phyloP scores from a whole-genome alignment of 2,888 invertebrate species.

The Leistus spinibarbis region DNA sequence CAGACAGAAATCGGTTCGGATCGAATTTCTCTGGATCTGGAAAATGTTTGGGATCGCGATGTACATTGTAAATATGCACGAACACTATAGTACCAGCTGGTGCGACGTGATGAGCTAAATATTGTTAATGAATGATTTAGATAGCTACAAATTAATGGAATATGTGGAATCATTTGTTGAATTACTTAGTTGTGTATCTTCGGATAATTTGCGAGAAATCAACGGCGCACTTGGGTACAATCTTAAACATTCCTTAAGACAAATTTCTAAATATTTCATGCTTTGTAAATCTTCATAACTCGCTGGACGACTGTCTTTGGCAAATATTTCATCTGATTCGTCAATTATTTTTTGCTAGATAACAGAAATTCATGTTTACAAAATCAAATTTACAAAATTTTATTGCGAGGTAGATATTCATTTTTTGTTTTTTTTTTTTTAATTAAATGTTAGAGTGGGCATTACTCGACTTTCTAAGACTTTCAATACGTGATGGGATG shows the following conservation, averaged over 20 bases:
- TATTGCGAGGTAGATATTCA: too few relatives aligned
- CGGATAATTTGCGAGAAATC: conserved; percentile 63
- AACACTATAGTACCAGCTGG: conserved; percentile 61
- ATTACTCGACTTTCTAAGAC: too few relatives aligned
- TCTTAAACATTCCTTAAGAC: conserved; percentile 68
- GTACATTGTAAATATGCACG: conserved; percentile 67
- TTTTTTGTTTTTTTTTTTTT: too few relatives aligned
- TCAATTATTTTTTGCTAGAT: too few relatives aligned
- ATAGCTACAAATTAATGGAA: neutral
- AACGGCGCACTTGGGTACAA: conserved; percentile 71
- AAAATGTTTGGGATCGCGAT: too few relatives aligned
- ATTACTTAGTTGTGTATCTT: too few relatives aligned
- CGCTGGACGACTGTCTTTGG: conserved; percentile 57
- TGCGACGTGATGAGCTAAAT: conserved; percentile 47
- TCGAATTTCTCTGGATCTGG: conserved; percentile 69
- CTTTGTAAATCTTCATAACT: conserved; percentile 64
- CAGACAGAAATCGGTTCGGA: conserved; percentile 72
- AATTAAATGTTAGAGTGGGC: too few relatives aligned
- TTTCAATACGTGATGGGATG: too few relatives aligned
- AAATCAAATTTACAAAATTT: too few relatives aligned
- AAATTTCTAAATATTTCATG: conserved; percentile 68
- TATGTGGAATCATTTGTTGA: conserved; percentile 47
- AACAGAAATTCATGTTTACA: too few relatives aligned
- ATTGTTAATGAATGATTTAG: too few relatives aligned
- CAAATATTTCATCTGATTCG: conserved; percentile 59